Percentiles rank a stretch among this genome's conserved stretches.
These are phyloP conservation scores for Camelus bactrianus DNA, from an alignment of 2,113 vertebrate genomes.

Conservation along the genomic window DNA sequence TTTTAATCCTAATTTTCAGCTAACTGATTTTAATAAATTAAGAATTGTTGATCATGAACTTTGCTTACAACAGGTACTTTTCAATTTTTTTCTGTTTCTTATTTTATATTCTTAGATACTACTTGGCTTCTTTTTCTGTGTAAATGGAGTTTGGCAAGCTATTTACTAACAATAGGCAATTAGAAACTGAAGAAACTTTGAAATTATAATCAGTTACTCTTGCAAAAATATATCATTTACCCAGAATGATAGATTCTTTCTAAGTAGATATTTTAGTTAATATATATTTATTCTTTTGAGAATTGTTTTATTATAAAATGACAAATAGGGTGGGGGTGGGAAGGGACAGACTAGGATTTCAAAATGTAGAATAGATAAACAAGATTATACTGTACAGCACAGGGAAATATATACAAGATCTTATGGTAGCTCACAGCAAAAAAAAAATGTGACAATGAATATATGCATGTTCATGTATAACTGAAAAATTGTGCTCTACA, in stretches of 20 bases:
- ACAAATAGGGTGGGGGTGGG: not conserved
- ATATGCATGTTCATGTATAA: no score
- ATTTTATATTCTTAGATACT: not conserved
- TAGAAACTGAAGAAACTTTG: not conserved
- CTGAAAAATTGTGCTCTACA: no score
- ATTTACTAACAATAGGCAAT: not conserved
- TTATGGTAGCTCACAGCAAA: no score
- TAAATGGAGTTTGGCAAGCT: not conserved
- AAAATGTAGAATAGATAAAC: no score
- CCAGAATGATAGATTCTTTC: not conserved
- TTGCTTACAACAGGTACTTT: not conserved
- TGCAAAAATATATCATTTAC: slow-evolving; percentile 12
- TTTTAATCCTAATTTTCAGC: not conserved
- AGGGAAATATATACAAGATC: no score
- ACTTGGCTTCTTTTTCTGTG: not conserved
- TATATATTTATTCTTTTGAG: not conserved
- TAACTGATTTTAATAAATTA: slow-evolving; percentile 29
- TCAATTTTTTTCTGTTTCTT: not conserved
- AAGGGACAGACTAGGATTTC: no score
- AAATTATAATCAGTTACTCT: slow-evolving; percentile 38
- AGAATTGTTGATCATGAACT: not conserved
- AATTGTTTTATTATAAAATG: not conserved
- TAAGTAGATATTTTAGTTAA: slow-evolving; percentile 3
- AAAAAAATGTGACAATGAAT: no score
- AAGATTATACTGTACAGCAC: no score